Evolutionary conservation across 2,888 invertebrate genomes (phyloP).

Genomic region (Zele albiditarsus): DNA sequence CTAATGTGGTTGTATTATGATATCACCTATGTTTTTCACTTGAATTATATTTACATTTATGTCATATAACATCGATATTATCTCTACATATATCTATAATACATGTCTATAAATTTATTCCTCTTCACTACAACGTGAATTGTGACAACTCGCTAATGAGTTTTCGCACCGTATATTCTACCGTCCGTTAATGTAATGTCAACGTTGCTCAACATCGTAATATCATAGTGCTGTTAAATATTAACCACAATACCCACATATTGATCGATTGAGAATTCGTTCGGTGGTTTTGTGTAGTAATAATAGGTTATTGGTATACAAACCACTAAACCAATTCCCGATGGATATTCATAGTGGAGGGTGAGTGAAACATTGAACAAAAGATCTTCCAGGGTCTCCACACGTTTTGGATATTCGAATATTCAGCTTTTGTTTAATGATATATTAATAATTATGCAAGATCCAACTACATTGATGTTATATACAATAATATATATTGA

Average conservation of each 20-base stretch:
- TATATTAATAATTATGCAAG: too few relatives aligned
- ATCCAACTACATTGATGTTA: too few relatives aligned
- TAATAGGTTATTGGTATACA: too few relatives aligned
- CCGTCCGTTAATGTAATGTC: conserved; percentile 21
- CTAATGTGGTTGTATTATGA: conserved; percentile 28
- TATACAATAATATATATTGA: too few relatives aligned
- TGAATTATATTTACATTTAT: conserved; percentile 42
- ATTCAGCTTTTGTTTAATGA: too few relatives aligned
- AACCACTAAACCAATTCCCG: too few relatives aligned
- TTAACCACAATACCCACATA: not conserved
- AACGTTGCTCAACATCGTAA: conserved; percentile 22
- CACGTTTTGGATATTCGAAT: too few relatives aligned
- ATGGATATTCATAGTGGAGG: too few relatives aligned
- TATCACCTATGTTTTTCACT: conserved; percentile 30
- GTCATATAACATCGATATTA: not conserved
- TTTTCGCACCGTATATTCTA: conserved; percentile 36
- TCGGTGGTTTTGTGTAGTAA: not conserved
- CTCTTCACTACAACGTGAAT: not conserved
- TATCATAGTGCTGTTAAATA: conserved; percentile 2
- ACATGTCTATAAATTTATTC: not conserved
- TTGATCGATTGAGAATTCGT: not conserved
- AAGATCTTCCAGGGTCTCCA: too few relatives aligned
- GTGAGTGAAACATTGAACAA: too few relatives aligned
- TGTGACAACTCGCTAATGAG: conserved; percentile 38
- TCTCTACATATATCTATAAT: not conserved